A percentile compares a stretch with the other conserved stretches of the same genome.
phyloP scores from a whole-genome alignment of 2,113 vertebrate genomes.

The Apodemus speciosus region DNA sequence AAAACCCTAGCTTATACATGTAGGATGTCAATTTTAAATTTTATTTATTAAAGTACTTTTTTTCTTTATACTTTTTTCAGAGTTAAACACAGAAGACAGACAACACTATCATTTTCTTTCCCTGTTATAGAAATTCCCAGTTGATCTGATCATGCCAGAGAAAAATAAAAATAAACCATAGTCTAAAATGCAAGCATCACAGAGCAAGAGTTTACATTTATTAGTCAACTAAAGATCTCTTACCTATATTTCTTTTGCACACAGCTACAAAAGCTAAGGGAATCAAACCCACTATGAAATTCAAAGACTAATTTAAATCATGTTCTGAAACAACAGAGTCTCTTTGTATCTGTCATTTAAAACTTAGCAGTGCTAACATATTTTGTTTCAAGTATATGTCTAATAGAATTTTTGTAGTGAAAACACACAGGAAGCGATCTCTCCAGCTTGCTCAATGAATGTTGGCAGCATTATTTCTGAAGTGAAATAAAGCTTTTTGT shows the following conservation, averaged over 20 bases:
- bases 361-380: slow-evolving; percentile 31
- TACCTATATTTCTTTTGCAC: not conserved
- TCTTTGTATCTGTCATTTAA: slow-evolving; percentile 50
- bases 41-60: not conserved
- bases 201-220: slow-evolving; percentile 39
- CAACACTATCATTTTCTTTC: not conserved
- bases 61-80: slow-evolving; percentile 8
- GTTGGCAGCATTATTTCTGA: slow-evolving; percentile 43
- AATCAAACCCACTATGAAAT: slow-evolving; percentile 56
- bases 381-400: slow-evolving; percentile 58
- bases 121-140: not conserved
- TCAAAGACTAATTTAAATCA: slow-evolving; percentile 61
- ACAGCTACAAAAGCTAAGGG: not conserved
- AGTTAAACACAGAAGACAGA: not conserved
- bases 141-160: not conserved
- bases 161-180: slow-evolving; percentile 49
- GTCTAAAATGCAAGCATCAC: slow-evolving; percentile 28
- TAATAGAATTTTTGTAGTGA: slow-evolving; percentile 44
- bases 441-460: slow-evolving; percentile 42
- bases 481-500: not conserved
- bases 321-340: slow-evolving; percentile 36
- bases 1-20: not conserved
- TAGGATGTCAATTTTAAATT: slow-evolving; percentile 6
- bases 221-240: not conserved
- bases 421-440: slow-evolving; percentile 55